Conservation (phyloP, 2,888 invertebrate species). For the Amphipoea oculea region DNA sequence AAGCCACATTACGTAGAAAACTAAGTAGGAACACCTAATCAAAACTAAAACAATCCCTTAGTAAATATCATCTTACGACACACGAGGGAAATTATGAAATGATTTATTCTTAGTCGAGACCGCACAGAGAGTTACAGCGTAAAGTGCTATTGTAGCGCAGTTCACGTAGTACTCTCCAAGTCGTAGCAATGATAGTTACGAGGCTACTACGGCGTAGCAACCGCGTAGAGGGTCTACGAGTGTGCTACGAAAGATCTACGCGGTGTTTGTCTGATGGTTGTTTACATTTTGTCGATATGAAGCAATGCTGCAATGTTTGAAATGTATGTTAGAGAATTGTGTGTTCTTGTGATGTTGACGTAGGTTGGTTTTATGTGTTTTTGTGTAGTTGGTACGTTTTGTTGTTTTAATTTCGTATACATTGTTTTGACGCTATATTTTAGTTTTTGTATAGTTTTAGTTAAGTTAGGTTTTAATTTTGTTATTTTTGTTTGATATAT, state of each 20-base stretch:
- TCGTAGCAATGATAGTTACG: conserved; percentile 64
- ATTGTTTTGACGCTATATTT: too few relatives aligned
- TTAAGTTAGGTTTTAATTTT: too few relatives aligned
- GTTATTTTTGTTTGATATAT: too few relatives aligned
- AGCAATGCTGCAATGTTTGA: conserved; percentile 2
- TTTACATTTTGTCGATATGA: conserved; percentile 47
- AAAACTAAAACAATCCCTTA: conserved; percentile 45
- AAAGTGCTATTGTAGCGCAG: conserved; percentile 60
- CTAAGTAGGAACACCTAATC: conserved; percentile 39
- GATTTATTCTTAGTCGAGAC: conserved; percentile 59
- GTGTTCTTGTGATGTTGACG: neutral
- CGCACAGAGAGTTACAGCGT: conserved; percentile 52
- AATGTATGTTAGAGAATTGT: neutral
- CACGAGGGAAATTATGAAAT: conserved; percentile 62
- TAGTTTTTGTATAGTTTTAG: too few relatives aligned
- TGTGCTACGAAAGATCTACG: conserved; percentile 61
- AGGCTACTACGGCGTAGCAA: conserved; percentile 57
- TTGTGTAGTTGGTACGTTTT: neutral
- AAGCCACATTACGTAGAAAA: conserved; percentile 24
- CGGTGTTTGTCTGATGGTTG: conserved; percentile 32
- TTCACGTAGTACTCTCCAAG: conserved; percentile 58
- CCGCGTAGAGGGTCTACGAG: conserved; percentile 57
- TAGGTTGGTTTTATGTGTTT: neutral
- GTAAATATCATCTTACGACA: conserved; percentile 50
- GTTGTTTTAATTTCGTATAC: neutral